Conservation (phyloP, 92 coral and sea anemone species). For the Paramuricea clavata region DNA sequence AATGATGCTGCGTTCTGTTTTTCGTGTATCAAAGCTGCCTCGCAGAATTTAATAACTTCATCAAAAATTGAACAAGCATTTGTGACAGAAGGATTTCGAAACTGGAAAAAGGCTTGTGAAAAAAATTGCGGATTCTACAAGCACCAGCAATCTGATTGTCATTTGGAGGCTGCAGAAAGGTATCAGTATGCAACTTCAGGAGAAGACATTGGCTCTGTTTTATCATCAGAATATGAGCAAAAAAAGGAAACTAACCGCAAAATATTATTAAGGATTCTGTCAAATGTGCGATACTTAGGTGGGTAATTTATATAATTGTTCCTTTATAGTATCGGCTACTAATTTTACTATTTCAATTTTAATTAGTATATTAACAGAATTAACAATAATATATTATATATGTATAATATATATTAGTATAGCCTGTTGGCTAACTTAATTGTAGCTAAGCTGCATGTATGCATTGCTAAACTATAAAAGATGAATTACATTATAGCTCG, state of each 20-base stretch:
- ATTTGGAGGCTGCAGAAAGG: constrained; percentile 62
- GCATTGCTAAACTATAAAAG: not conserved
- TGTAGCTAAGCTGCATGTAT: no score
- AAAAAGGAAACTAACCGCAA: constrained; percentile 56
- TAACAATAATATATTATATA: no score
- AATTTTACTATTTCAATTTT: constrained; percentile 17
- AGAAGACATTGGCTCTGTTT: constrained; percentile 64
- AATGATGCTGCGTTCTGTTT: constrained; percentile 58
- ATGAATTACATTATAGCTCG: constrained; percentile 48
- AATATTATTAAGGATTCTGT: constrained; percentile 61
- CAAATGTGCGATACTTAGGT: constrained; percentile 53
- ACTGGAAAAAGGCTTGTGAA: constrained; percentile 54
- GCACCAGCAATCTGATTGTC: constrained; percentile 53
- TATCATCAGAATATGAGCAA: constrained; percentile 11
- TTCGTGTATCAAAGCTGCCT: constrained; percentile 64
- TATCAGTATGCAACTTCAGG: constrained; percentile 33
- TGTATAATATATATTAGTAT: no score
- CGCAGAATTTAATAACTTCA: constrained; percentile 18
- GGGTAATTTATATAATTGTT: constrained; percentile 15
- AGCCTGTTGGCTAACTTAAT: no score
- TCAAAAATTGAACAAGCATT: constrained; percentile 20
- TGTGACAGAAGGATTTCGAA: constrained; percentile 22
- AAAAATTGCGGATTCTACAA: constrained; percentile 39
- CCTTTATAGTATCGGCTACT: not conserved
- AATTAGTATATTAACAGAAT: no score